Conservation (phyloP, 2,113 vertebrate genomes). For the Chaetura pelagica region DNA sequence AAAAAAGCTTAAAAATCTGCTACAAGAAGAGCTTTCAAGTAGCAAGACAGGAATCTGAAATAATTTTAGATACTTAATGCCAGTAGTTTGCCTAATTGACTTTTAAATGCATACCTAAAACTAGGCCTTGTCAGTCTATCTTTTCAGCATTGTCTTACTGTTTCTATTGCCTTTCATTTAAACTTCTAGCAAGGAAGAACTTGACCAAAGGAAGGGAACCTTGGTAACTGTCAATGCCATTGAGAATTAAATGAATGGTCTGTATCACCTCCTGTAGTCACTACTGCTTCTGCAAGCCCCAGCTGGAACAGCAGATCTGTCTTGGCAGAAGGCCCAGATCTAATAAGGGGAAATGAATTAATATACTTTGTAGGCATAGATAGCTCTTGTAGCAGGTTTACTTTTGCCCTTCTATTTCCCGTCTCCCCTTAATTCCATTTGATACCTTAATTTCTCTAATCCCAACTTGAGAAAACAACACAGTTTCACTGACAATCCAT, state of each 20-base stretch:
- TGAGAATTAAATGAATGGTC: background rate
- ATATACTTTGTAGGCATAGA: background rate
- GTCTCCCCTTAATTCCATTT: background rate
- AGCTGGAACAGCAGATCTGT: background rate
- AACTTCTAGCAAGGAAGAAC: background rate
- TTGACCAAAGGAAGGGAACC: background rate
- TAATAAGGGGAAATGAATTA: background rate
- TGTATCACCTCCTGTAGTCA: background rate
- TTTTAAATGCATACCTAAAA: slow-evolving; percentile 46
- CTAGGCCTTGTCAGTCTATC: background rate
- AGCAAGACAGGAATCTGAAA: slow-evolving; percentile 14
- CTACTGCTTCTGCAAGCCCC: background rate
- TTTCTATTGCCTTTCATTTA: background rate
- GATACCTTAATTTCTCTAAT: background rate
- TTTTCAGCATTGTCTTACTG: background rate
- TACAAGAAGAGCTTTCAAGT: background rate
- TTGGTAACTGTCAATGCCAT: background rate
- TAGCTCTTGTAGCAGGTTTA: background rate
- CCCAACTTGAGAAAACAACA: background rate
- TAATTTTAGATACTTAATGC: slow-evolving; percentile 32
- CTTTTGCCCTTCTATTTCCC: background rate
- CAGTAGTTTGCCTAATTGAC: slow-evolving; percentile 21
- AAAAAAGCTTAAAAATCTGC: background rate
- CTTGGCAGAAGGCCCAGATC: background rate
- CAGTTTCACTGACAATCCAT: background rate